Evolutionary conservation across 1,140 invertebrate species (phyloP).

Genomic region (Diachasma alloeum): DNA sequence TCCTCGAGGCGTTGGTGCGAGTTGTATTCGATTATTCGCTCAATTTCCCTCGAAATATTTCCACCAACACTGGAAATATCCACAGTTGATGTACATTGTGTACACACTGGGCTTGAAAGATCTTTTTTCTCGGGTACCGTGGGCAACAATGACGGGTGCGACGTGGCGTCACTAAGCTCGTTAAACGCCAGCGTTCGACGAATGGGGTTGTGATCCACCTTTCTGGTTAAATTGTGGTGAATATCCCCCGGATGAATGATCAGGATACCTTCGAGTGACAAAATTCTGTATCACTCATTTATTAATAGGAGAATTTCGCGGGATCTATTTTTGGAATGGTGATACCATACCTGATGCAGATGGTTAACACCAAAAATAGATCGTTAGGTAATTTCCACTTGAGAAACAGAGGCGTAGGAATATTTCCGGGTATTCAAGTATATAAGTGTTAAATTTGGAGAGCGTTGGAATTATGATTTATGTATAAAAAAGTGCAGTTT

Average conservation of each 20-base stretch:
- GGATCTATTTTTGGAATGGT: background rate
- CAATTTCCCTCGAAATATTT: slow-evolving; percentile 54
- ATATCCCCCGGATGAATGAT: slow-evolving; percentile 27
- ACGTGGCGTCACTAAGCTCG: slow-evolving; percentile 32
- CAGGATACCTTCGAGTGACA: background rate
- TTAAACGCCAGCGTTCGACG: slow-evolving; percentile 31
- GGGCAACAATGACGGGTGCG: slow-evolving; percentile 6
- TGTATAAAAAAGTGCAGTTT: too few relatives aligned
- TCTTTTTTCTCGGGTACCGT: background rate
- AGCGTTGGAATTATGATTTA: too few relatives aligned
- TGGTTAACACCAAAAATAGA: background rate
- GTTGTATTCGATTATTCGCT: slow-evolving; percentile 54
- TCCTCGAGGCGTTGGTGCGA: slow-evolving; percentile 46
- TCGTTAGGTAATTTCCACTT: background rate
- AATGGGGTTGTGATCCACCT: slow-evolving; percentile 8
- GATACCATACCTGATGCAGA: background rate
- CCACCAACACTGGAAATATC: slow-evolving; percentile 20
- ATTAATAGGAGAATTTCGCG: background rate
- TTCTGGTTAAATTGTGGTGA: slow-evolving; percentile 4
- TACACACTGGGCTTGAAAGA: background rate
- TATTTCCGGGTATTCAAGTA: background rate
- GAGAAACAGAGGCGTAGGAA: background rate
- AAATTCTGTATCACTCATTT: background rate
- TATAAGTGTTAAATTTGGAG: too few relatives aligned
- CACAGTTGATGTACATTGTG: background rate